Percentiles rank a stretch among this genome's conserved stretches.
Evolutionary conservation across 2,797 vertebrate species (phyloP).

Genomic region (Meda fulgida): DNA sequence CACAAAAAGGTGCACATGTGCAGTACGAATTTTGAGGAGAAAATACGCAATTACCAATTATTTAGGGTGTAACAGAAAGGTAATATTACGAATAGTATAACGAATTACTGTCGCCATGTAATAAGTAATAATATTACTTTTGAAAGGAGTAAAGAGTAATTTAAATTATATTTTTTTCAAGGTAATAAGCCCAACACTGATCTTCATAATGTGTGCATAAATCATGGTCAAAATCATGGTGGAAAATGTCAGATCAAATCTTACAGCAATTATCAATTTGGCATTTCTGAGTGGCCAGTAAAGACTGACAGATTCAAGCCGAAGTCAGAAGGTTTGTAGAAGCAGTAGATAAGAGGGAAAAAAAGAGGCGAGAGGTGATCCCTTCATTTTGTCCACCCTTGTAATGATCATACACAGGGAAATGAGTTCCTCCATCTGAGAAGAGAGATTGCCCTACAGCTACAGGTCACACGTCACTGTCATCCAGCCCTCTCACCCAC

Average conservation of each 20-base stretch:
- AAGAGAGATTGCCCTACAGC: conserved; percentile 37
- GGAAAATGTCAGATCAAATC: conserved; percentile 1
- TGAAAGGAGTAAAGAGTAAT: background rate
- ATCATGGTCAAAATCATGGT: background rate
- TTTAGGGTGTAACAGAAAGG: background rate
- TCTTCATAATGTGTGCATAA: background rate
- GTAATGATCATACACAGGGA: conserved; percentile 81
- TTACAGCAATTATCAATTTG: background rate
- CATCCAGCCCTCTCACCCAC: conserved; percentile 43
- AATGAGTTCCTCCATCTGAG: conserved; percentile 67
- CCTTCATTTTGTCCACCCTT: conserved; percentile 70
- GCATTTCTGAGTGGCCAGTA: conserved; percentile 1
- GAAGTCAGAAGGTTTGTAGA: conserved; percentile 43
- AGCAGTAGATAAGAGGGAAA: conserved; percentile 38
- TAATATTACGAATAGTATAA: background rate
- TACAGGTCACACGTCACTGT: conserved; percentile 63
- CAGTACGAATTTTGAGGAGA: background rate
- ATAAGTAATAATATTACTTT: background rate
- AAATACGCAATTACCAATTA: background rate
- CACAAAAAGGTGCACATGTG: background rate
- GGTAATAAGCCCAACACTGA: background rate
- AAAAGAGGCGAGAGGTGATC: conserved; percentile 69
- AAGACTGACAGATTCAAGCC: conserved; percentile 32
- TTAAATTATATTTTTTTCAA: background rate
- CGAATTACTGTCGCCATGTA: background rate